Base-by-base conservation (phyloP, 2,113 vertebrate genomes). In the Dasyprocta punctata region DNA sequence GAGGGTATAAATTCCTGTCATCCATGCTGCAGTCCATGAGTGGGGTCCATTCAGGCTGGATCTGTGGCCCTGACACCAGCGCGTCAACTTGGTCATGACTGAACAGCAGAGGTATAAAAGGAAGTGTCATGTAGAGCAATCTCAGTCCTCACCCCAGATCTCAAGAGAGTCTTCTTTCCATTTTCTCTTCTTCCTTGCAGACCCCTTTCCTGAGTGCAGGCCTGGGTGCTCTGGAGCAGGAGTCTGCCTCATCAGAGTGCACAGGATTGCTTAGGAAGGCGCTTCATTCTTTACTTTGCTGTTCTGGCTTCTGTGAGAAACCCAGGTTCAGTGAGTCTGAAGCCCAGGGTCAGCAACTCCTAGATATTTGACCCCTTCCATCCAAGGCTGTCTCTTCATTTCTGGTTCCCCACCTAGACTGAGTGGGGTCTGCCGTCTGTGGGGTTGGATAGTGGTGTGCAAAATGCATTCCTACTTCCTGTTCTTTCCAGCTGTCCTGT, bases 31-130 rank as follows among this genome's bases (percentile, higher is more conserved):
- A 12, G 8, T 67, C 7, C 1, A 19, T 14, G 14, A 0, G 56
- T 1, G 11, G 11, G 6, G 9, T 11, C 1, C 9, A 14, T 1
- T 1, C 0, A 38, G 22, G 0, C 5, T 16, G 28, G 19, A 38
- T 11, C n/a, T 1, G 12, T 9, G 20, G 20, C 30, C 8, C 3
- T 28, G 26, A 67, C 28, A 67, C 33, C 2, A 47, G 5, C 14
- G 14, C 5, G n/a, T 17, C n/a, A 49, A 5, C 10, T 11, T 71
- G 38, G 44, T 49, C 7, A 75, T 28, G 12, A 17, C 5, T 12
- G 24, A 77, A 9, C 17, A n/a, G 24, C n/a, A 56, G 28, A 24
- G n/a, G 24, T 3, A 1, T 52, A 24, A 58, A 33, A 67, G 11
- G 20, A n/a, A 92, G 17, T 28, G 5, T 30, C 11, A 0, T 22